A percentile compares a stretch with the other conserved stretches of the same genome.
Conservation (phyloP, 2,797 vertebrate species). For the Melopsittacus undulatus region DNA sequence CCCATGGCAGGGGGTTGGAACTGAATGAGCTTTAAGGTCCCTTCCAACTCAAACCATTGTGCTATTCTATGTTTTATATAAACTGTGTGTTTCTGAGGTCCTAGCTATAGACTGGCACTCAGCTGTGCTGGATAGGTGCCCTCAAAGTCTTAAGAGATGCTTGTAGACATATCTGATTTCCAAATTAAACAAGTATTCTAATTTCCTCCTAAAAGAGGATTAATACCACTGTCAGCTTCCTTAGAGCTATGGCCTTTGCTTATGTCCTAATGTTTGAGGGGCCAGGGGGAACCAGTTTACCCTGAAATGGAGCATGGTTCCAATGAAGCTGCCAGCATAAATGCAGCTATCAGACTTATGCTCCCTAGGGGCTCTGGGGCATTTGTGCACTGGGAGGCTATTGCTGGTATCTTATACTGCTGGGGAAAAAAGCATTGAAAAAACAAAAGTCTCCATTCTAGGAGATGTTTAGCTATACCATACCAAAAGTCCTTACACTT, state of each 20-base stretch:
- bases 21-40: background rate
- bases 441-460: background rate
- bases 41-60: background rate
- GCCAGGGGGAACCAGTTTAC: background rate
- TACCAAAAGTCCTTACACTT: background rate
- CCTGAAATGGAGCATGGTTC: background rate
- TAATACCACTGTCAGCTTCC: background rate
- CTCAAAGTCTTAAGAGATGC: background rate
- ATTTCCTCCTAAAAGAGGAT: background rate
- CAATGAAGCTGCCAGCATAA: background rate
- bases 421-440: constrained; percentile 14
- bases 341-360: background rate
- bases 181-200: background rate
- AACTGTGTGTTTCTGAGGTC: background rate
- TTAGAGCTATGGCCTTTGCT: background rate
- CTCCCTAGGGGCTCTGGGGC: background rate
- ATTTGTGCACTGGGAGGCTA: background rate
- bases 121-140: background rate
- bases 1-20: background rate
- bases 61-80: background rate
- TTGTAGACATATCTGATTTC: background rate
- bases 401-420: background rate
- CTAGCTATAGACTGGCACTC: background rate
- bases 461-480: background rate
- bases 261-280: background rate